Percentiles rank a stretch among this genome's conserved stretches.
phyloP scores from a whole-genome alignment of 2,888 invertebrate genomes.

The Eristalis intricaria region DNA sequence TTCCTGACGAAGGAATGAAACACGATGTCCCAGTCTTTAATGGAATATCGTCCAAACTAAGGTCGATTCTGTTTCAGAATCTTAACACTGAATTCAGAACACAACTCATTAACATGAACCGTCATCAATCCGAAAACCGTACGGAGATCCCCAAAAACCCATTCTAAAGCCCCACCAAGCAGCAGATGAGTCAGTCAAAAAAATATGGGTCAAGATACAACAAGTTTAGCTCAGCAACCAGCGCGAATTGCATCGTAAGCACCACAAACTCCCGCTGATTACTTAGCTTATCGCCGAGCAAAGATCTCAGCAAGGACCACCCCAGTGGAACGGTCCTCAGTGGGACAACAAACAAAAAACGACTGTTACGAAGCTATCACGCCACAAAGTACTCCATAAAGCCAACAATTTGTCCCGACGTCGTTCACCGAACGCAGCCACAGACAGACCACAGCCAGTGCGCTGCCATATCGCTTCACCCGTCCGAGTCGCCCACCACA shows the following conservation, averaged over 20 bases:
- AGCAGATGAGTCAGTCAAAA: too few species aligned
- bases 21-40: too few species aligned
- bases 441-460: not conserved
- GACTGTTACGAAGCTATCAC: conserved; percentile 43
- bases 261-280: conserved; percentile 12
- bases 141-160: too few species aligned
- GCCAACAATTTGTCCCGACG: conserved; percentile 37
- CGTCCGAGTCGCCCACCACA: not conserved
- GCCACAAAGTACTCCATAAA: conserved; percentile 43
- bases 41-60: too few species aligned
- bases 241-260: not conserved
- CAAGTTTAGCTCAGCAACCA: not conserved
- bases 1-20: too few species aligned
- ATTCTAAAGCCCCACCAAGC: too few species aligned
- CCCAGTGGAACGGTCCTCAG: conserved; percentile 16
- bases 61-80: too few species aligned
- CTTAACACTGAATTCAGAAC: too few species aligned
- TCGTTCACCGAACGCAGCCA: not conserved
- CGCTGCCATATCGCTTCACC: not conserved
- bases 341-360: conserved; percentile 9
- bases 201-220: not conserved
- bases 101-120: too few species aligned
- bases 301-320: conserved; percentile 32
- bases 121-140: too few species aligned
- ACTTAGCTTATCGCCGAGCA: conserved; percentile 22